phyloP scores from a whole-genome alignment of 2,888 invertebrate species.

The Synanthedon andrenaeformis region DNA sequence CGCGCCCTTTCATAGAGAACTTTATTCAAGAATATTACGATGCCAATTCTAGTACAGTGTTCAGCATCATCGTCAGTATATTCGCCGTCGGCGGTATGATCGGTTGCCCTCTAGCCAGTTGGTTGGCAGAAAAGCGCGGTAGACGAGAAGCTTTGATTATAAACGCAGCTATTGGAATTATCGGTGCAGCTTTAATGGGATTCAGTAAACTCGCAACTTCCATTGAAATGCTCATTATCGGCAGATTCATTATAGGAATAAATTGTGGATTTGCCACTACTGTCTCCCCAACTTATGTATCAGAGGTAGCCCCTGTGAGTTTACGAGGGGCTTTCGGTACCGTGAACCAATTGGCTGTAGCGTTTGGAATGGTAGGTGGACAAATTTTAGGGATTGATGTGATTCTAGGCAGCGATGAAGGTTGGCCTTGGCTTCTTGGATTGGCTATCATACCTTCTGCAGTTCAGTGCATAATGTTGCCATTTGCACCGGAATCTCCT shows the following conservation, averaged over 20 bases:
- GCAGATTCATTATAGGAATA: conserved; percentile 79
- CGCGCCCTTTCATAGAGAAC: conserved; percentile 72
- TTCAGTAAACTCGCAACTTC: conserved; percentile 73
- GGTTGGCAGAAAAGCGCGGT: conserved; percentile 77
- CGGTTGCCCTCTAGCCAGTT: conserved; percentile 81
- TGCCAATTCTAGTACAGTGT: conserved; percentile 62
- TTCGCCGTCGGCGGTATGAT: conserved; percentile 85
- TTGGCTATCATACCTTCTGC: conserved; percentile 51
- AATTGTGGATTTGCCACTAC: conserved; percentile 76
- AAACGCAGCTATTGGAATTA: conserved; percentile 74
- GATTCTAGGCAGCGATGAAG: conserved; percentile 53
- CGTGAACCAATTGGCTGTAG: conserved; percentile 62
- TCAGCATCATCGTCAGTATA: conserved; percentile 78
- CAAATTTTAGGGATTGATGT: conserved; percentile 60
- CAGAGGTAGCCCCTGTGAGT: conserved; percentile 54
- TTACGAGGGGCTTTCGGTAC: conserved; percentile 62
- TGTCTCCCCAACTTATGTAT: conserved; percentile 63
- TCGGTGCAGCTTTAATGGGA: conserved; percentile 76
- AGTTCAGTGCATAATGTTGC: conserved; percentile 48
- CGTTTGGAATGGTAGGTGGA: conserved; percentile 49
- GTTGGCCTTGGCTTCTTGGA: conserved; percentile 63
- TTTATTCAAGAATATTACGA: conserved; percentile 71
- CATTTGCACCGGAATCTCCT: conserved; percentile 58
- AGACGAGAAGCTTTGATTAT: conserved; percentile 75
- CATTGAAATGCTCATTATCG: conserved; percentile 78